Conservation (phyloP, 2,888 invertebrate species). For the Drosophila infuscata region DNA sequence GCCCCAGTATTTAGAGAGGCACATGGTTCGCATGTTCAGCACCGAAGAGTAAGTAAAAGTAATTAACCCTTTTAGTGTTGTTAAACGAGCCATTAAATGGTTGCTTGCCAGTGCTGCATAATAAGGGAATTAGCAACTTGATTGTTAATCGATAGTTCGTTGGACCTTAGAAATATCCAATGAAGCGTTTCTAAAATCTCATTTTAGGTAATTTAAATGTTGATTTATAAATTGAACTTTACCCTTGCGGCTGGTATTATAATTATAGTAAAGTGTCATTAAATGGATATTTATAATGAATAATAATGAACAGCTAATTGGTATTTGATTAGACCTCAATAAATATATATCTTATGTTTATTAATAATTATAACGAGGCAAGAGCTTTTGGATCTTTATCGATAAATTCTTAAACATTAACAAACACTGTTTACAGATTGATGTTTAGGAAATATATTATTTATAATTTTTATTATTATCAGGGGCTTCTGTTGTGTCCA, state of each 20-base stretch:
- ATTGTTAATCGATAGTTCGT: background rate
- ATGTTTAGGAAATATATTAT: background rate
- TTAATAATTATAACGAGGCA: background rate
- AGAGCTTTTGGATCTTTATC: too few species aligned
- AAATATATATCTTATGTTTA: background rate
- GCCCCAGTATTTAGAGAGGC: slow-evolving; percentile 78
- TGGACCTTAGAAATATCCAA: background rate
- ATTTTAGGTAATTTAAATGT: background rate
- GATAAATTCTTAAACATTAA: background rate
- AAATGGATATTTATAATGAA: background rate
- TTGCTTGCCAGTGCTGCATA: background rate
- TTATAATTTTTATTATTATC: too few species aligned
- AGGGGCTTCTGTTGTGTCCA: too few species aligned
- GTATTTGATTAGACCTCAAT: background rate
- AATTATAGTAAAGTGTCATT: too few species aligned
- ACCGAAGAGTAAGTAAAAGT: slow-evolving; percentile 83
- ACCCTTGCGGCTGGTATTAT: background rate
- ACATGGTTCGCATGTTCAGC: slow-evolving; percentile 84
- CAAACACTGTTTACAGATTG: background rate
- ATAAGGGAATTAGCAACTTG: too few species aligned
- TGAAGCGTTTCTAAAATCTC: background rate
- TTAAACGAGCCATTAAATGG: background rate
- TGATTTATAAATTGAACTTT: background rate
- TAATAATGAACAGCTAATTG: background rate
- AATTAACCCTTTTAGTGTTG: background rate